A percentile compares a stretch with the other conserved stretches of the same genome.
Conservation (phyloP, 2,113 vertebrate genomes). For the Psammodynastes pulverulentus region DNA sequence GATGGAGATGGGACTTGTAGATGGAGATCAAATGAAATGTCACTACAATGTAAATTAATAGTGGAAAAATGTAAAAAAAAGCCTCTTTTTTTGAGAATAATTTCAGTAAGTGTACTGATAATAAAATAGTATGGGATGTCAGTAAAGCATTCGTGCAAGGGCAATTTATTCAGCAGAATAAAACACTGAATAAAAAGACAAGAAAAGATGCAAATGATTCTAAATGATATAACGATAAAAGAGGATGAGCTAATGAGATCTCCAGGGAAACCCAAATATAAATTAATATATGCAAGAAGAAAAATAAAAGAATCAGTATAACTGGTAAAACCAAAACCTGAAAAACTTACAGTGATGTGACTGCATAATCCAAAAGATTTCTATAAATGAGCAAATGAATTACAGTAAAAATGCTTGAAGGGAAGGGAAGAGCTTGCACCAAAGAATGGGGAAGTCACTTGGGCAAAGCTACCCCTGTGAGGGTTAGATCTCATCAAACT, state of each 20-base stretch:
- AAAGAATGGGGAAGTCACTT: neutral
- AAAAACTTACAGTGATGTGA: neutral
- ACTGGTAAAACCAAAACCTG: neutral
- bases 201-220: neutral
- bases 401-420: neutral
- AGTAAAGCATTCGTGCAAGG: neutral
- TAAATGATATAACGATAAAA: neutral
- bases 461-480: neutral
- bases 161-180: neutral
- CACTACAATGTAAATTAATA: neutral
- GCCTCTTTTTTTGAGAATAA: neutral
- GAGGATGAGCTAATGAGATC: neutral
- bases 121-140: neutral
- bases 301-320: neutral
- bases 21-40: neutral
- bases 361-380: neutral
- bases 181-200: neutral
- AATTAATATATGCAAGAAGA: neutral
- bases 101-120: neutral
- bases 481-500: neutral
- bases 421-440: neutral
- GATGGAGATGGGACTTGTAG: neutral
- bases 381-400: neutral
- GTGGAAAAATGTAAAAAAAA: neutral
- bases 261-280: neutral